Evolutionary conservation across 2,888 invertebrate genomes (phyloP).

Genomic region (Pterostichus madidus): DNA sequence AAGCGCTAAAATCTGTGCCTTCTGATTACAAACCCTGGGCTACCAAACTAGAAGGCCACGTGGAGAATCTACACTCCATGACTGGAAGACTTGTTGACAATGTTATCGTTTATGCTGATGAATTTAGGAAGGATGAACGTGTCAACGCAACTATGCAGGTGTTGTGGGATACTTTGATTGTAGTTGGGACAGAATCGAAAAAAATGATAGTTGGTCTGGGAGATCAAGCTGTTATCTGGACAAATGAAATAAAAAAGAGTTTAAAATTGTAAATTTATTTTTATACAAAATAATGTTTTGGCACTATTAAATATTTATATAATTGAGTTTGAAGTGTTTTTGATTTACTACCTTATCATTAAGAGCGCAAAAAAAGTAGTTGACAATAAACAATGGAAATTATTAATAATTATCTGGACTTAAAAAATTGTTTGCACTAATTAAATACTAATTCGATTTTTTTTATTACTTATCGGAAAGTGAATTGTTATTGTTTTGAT

Average conservation of each 20-base stretch:
- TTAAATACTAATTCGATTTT: neutral
- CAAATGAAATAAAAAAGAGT: slow-evolving; percentile 60
- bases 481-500: neutral
- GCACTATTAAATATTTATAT: slow-evolving; percentile 60
- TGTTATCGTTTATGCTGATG: slow-evolving; percentile 65
- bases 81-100: slow-evolving; percentile 69
- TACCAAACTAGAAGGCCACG: slow-evolving; percentile 67
- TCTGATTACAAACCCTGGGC: slow-evolving; percentile 66
- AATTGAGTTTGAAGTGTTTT: slow-evolving; percentile 36
- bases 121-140: slow-evolving; percentile 63
- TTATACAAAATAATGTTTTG: slow-evolving; percentile 61
- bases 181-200: slow-evolving; percentile 33
- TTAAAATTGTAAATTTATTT: slow-evolving; percentile 59
- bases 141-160: slow-evolving; percentile 63
- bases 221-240: slow-evolving; percentile 56
- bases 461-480: neutral
- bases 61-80: slow-evolving; percentile 69
- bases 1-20: slow-evolving; percentile 69
- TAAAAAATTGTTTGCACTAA: neutral
- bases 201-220: slow-evolving; percentile 26
- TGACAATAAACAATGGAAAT: neutral
- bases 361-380: neutral
- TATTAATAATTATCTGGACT: neutral
- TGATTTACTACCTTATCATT: neutral
- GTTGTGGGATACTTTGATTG: slow-evolving; percentile 20